Base-by-base conservation (phyloP, 2,113 vertebrate genomes). In the Corvus cornix region DNA sequence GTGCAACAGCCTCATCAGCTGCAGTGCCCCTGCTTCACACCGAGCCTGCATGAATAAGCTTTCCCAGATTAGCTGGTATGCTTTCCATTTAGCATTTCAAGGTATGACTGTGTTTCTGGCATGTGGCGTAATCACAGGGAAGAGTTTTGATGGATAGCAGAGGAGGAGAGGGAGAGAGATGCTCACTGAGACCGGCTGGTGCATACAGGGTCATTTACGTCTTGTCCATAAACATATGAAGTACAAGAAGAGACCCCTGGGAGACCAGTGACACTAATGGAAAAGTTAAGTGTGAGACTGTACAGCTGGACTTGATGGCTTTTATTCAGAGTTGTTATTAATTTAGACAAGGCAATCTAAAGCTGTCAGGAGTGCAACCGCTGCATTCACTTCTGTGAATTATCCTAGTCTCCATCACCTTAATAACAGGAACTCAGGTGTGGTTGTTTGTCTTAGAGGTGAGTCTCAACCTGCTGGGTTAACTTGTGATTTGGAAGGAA, bases 261-360 rank as follows among this genome's bases (percentile, higher is more conserved):
- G 95, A 94, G 64, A 41, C n/a, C 77, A 74, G 64, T 62, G 93
- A 80, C 94, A 95, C 81, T 95, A 88, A 95, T 93, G 82, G 87
- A 91, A 44, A 77, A 88, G 84, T 72, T 68, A 60, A 74, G 62
- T 73, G 41, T 70, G 70, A 89, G 62, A 19, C 84, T 73, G 82
- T 95, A 24, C 46, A 95, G 93, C 83, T 92, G 94, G 85, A 68
- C 63, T 81, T 35, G 62, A 53, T 70, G 77, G 49, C 75, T 87
- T 96, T 95, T 78, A 70, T 92, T 96, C 79, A 51, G 87, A 92
- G 83, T 74, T 73, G 53, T 85, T 87, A 95, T 96, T 92, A 94
- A 93, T 95, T 93, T 80, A 95, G 96, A 96, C 94, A 97, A 95
- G 94, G 85, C 95, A 98, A 96, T 97, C 89, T 96, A 81, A 93